phyloP scores from a whole-genome alignment of 1,140 invertebrate genomes.

The Papilio machaon region DNA sequence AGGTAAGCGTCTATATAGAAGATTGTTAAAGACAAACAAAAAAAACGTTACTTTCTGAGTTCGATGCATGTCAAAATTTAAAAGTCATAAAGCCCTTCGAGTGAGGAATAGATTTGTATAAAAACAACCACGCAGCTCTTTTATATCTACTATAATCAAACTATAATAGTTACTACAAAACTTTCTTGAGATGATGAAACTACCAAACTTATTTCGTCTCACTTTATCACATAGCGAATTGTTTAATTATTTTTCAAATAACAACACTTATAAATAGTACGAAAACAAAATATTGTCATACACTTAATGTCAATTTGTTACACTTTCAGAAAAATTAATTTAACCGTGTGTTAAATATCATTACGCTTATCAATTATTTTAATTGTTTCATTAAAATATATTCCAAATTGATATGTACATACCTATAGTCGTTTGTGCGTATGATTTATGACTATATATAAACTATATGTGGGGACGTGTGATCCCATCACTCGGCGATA shows the following conservation, averaged over 20 bases:
- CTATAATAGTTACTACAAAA: background rate
- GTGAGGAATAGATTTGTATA: too few relatives aligned
- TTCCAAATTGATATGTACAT: background rate
- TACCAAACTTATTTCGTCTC: background rate
- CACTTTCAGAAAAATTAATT: background rate
- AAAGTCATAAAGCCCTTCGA: background rate
- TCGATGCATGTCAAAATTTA: background rate
- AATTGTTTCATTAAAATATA: background rate
- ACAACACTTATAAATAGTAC: background rate
- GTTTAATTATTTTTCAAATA: background rate
- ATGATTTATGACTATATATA: background rate
- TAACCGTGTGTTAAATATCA: background rate
- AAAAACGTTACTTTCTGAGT: background rate
- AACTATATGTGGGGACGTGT: background rate
- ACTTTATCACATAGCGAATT: background rate
- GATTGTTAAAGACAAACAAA: background rate
- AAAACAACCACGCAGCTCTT: too few relatives aligned
- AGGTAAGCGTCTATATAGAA: too few relatives aligned
- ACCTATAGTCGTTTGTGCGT: background rate
- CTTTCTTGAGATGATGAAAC: constrained; percentile 25
- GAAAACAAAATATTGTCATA: background rate
- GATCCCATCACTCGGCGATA: background rate
- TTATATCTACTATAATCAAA: too few relatives aligned
- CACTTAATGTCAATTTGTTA: background rate
- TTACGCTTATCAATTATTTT: background rate